These are phyloP conservation scores for Leiothrix lutea DNA, from an alignment of 2,113 vertebrate genomes.

Conservation along the genomic window DNA sequence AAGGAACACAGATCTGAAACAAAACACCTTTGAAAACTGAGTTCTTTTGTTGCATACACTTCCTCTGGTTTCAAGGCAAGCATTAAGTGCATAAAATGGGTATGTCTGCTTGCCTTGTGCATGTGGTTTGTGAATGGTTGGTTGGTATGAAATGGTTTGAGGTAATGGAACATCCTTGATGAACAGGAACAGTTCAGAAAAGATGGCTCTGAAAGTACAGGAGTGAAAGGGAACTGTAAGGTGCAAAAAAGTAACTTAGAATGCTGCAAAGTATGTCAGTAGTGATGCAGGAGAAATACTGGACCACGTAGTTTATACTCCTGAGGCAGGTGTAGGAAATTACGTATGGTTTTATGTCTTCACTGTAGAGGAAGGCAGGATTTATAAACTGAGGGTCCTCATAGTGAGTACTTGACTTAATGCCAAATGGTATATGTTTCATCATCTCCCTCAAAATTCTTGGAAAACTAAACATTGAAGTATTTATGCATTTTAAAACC, in stretches of 20 bases:
- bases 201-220: not conserved
- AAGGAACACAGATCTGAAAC: not conserved
- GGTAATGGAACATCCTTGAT: not conserved
- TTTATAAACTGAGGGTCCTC: not conserved
- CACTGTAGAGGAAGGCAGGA: not conserved
- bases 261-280: not conserved
- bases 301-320: not conserved
- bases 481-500: not conserved
- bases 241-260: not conserved
- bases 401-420: not conserved
- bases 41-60: not conserved
- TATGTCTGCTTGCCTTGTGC: not conserved
- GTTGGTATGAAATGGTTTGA: not conserved
- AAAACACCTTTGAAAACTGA: not conserved
- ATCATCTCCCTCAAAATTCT: not conserved
- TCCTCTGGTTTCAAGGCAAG: not conserved
- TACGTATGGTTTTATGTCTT: rapidly evolving
- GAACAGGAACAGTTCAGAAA: not conserved
- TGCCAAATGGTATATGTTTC: not conserved
- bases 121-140: not conserved
- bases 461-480: not conserved
- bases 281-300: not conserved
- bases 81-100: not conserved
- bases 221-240: not conserved
- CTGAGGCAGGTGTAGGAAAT: not conserved